Evolutionary conservation across 1,140 invertebrate genomes (phyloP).

Genomic region (Hestina assimilis): DNA sequence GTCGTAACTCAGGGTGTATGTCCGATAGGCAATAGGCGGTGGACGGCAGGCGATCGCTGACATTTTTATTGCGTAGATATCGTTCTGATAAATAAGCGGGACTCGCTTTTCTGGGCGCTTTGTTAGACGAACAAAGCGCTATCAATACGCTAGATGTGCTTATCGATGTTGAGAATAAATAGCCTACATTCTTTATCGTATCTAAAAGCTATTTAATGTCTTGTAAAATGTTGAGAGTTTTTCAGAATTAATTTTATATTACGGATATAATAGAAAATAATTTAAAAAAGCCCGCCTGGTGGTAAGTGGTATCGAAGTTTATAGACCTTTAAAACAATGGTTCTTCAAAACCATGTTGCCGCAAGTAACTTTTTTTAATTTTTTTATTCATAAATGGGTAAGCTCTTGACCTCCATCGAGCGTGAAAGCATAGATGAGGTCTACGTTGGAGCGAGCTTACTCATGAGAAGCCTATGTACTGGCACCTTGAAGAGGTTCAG

Average conservation of each 20-base stretch:
- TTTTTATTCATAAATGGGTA: too few species aligned
- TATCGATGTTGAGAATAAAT: slow-evolving; percentile 3
- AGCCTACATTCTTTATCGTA: neutral
- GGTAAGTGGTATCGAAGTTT: too few species aligned
- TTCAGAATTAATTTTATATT: neutral
- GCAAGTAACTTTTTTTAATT: too few species aligned
- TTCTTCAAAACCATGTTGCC: too few species aligned
- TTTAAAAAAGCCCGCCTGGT: too few species aligned
- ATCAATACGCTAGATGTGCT: slow-evolving; percentile 7
- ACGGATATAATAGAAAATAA: too few species aligned
- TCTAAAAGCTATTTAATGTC: neutral
- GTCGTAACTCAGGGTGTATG: neutral
- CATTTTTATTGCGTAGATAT: slow-evolving; percentile 26
- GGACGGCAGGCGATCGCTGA: slow-evolving; percentile 10
- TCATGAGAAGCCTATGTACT: too few species aligned
- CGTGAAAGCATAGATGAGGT: too few species aligned
- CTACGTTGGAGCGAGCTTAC: too few species aligned
- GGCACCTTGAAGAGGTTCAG: too few species aligned
- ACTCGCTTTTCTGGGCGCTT: slow-evolving; percentile 10
- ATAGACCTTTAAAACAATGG: too few species aligned
- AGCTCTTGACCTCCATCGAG: too few species aligned
- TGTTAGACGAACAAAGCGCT: slow-evolving; percentile 15
- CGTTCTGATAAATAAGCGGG: slow-evolving; percentile 14
- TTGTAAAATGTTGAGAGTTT: neutral
- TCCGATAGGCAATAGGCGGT: slow-evolving; percentile 16